Conservation (phyloP, 2,888 invertebrate species). For the Liodrosophila aerea region DNA sequence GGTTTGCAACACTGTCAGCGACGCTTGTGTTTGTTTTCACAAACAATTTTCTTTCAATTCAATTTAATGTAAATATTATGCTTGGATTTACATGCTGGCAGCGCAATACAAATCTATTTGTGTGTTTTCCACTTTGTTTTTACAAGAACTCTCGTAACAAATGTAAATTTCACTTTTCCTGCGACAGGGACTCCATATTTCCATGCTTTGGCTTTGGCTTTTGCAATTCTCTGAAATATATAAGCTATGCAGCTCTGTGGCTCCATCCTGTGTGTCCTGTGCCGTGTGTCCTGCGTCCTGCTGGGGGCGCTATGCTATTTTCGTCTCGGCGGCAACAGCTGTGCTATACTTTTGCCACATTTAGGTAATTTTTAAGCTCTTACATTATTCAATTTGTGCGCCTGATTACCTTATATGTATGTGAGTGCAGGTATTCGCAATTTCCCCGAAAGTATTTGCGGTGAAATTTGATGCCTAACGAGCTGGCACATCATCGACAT, state of each 20-base stretch:
- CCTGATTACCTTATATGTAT: constrained; percentile 38
- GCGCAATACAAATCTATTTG: constrained; percentile 39
- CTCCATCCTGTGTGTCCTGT: neutral
- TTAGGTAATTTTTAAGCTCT: constrained; percentile 30
- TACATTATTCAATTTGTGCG: constrained; percentile 43
- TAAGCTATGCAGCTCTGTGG: neutral
- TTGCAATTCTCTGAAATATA: constrained; percentile 12
- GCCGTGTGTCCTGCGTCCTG: constrained; percentile 18
- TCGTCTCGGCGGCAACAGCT: constrained; percentile 15
- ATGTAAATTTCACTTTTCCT: constrained; percentile 55
- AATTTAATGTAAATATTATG: constrained; percentile 62
- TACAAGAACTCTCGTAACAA: constrained; percentile 18
- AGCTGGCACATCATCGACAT: constrained; percentile 19
- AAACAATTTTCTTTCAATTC: constrained; percentile 51
- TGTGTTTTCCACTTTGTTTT: constrained; percentile 11
- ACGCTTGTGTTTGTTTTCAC: constrained; percentile 53
- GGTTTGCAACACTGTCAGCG: constrained; percentile 33
- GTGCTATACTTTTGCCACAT: constrained; percentile 25
- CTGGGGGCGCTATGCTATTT: constrained; percentile 16
- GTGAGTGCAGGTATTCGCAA: constrained; percentile 2
- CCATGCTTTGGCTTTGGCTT: constrained; percentile 10
- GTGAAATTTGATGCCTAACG: constrained; percentile 43
- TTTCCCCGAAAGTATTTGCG: constrained; percentile 55
- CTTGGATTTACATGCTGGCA: constrained; percentile 35
- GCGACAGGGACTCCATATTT: constrained; percentile 6